Evolutionary conservation across 2,113 vertebrate genomes (phyloP).

Genomic region (Megaceryle maxima): DNA sequence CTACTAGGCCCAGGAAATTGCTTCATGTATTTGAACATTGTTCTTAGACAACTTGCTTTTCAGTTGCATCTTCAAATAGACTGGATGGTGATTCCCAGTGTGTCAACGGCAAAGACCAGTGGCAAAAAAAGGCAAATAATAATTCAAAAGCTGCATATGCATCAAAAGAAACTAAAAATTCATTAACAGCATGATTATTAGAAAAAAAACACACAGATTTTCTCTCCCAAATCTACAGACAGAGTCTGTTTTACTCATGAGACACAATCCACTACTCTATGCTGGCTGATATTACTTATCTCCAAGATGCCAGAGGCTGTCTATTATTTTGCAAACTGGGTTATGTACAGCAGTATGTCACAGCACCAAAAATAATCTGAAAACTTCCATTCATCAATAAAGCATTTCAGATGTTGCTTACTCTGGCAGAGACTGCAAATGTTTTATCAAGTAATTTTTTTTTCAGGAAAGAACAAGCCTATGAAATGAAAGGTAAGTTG

Average conservation of each 20-base stretch:
- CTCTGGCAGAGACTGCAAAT: not conserved
- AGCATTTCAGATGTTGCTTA: not conserved
- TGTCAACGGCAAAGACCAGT: not conserved
- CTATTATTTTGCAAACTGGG: not conserved
- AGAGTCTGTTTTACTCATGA: not conserved
- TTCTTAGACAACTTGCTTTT: not conserved
- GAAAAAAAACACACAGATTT: not conserved
- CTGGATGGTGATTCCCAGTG: not conserved
- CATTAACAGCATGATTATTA: not conserved
- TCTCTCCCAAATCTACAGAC: not conserved
- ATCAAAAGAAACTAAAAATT: not conserved
- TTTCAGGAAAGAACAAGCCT: slow-evolving; percentile 7
- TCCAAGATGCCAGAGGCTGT: not conserved
- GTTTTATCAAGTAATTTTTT: slow-evolving; percentile 12
- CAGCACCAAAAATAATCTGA: not conserved
- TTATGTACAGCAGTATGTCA: not conserved
- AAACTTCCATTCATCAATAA: not conserved
- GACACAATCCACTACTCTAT: not conserved
- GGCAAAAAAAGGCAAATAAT: not conserved
- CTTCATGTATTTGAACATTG: not conserved
- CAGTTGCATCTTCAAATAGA: not conserved
- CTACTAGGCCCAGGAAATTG: not conserved
- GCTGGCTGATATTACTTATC: not conserved
- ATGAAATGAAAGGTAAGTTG: slow-evolving; percentile 35
- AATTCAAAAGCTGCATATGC: not conserved